Evolutionary conservation across 1,140 invertebrate genomes (phyloP).

Genomic region (Bombus soroeensis): DNA sequence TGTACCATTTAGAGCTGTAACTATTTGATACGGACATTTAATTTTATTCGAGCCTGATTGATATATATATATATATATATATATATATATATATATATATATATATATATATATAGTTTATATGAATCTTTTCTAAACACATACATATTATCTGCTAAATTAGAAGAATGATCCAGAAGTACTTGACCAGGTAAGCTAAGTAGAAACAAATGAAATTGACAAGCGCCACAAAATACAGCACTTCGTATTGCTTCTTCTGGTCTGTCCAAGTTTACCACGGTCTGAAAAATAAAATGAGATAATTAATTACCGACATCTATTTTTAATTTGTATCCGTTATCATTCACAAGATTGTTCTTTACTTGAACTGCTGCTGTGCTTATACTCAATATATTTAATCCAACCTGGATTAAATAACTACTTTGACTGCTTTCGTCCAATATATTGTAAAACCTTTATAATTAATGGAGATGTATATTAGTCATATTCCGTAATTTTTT

Average conservation of each 20-base stretch:
- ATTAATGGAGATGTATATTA: not conserved
- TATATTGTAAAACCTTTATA: not conserved
- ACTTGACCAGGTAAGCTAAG: not conserved
- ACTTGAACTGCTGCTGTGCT: slow-evolving; percentile 8
- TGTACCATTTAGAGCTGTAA: not conserved
- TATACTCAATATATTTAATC: not conserved
- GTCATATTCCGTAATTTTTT: not conserved
- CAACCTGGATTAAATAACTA: slow-evolving; percentile 5
- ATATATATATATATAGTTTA: not conserved
- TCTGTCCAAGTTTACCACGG: not conserved
- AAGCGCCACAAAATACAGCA: not conserved
- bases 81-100: no score
- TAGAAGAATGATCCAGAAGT: not conserved
- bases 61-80: no score
- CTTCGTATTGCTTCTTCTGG: not conserved
- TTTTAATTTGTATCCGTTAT: not conserved
- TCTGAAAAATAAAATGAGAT: not conserved
- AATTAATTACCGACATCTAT: not conserved
- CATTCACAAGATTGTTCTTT: not conserved
- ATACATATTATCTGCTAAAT: not conserved
- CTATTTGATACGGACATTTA: not conserved
- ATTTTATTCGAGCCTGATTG: not conserved
- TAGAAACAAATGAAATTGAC: not conserved
- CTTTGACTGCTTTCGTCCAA: not conserved
- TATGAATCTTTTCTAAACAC: not conserved